Conservation (phyloP, 1,140 invertebrate species). For the Dendrolimus punctatus region DNA sequence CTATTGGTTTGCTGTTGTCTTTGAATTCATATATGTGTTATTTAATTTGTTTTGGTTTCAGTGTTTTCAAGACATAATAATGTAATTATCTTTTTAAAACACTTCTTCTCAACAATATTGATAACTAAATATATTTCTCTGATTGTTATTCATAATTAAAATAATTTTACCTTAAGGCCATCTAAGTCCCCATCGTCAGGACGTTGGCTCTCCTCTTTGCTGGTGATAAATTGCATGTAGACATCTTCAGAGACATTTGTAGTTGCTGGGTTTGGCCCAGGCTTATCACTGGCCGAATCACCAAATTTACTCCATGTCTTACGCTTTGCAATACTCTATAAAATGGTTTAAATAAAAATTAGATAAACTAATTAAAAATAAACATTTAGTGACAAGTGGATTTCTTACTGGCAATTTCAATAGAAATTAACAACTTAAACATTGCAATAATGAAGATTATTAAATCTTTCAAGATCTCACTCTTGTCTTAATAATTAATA, state of each 20-base stretch:
- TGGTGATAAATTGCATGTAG: conserved; percentile 92
- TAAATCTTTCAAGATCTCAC: no score
- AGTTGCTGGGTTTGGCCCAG: conserved; percentile 96
- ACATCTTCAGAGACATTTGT: conserved; percentile 97
- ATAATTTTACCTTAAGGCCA: conserved; percentile 63
- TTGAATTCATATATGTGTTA: no score
- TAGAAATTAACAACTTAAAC: no score
- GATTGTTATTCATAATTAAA: neutral
- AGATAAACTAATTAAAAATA: no score
- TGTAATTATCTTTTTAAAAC: no score
- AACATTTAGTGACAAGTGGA: no score
- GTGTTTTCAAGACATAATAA: no score
- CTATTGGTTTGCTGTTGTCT: no score
- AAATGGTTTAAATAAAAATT: conserved; percentile 7
- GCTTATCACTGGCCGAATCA: conserved; percentile 89
- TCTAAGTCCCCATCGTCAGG: conserved; percentile 88
- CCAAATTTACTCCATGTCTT: conserved; percentile 98
- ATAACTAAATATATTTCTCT: neutral
- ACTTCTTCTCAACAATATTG: no score
- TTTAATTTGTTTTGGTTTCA: no score
- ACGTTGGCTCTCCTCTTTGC: conserved; percentile 89
- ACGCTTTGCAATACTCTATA: conserved; percentile 84
- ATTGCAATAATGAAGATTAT: no score
- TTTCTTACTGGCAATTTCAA: no score
- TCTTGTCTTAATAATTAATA: conserved; percentile 1